Evolutionary conservation across 2,113 vertebrate species (phyloP).

Genomic region (Mystacornis crossleyi): DNA sequence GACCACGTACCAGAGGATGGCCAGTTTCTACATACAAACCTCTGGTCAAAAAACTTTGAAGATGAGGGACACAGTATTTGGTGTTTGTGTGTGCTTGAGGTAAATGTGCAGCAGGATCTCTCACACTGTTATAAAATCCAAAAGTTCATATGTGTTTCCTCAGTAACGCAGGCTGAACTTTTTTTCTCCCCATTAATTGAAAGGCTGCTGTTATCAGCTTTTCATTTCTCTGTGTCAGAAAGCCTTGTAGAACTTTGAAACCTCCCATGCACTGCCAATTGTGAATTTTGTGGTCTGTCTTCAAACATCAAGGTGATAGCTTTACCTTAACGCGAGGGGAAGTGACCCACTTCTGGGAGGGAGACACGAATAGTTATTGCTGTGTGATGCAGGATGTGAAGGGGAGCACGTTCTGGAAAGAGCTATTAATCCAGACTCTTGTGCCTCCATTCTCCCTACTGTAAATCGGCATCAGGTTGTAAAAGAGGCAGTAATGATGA

Average conservation of each 20-base stretch:
- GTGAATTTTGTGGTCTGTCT: neutral
- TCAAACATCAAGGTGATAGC: neutral
- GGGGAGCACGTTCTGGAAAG: neutral
- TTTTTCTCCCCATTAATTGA: neutral
- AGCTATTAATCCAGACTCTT: neutral
- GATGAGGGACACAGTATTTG: neutral
- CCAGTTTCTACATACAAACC: neutral
- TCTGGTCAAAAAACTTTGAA: neutral
- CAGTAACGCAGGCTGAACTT: neutral
- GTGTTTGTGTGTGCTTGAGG: neutral
- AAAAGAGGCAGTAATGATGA: neutral
- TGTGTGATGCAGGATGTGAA: neutral
- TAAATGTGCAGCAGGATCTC: neutral
- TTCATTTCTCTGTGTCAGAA: neutral
- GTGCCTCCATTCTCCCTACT: neutral
- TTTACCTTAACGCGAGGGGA: neutral
- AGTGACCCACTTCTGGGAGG: neutral
- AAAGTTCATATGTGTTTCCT: neutral
- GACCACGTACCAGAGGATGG: neutral
- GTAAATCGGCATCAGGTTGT: neutral
- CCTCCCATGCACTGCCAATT: neutral
- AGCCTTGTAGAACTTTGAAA: neutral
- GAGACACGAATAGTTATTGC: accelerated
- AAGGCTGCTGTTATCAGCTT: neutral
- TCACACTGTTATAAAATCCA: neutral